phyloP scores from a whole-genome alignment of 2,113 vertebrate genomes.

The Macrotus californicus region DNA sequence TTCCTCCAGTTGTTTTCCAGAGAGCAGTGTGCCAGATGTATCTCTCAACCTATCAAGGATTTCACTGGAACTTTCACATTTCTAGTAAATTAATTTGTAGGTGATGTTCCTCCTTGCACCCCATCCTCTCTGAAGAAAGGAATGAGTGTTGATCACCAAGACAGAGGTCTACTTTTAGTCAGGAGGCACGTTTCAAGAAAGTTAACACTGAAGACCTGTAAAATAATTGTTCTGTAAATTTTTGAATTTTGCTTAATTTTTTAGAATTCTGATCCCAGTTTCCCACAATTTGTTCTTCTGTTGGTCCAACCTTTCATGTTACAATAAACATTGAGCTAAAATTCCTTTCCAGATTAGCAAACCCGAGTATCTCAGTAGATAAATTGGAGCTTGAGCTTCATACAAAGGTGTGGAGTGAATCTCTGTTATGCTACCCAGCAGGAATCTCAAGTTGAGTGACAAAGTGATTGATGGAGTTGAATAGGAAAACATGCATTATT shows the following conservation, averaged over 20 bases:
- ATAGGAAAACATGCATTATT: slow-evolving; percentile 59
- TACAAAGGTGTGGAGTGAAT: slow-evolving; percentile 48
- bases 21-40: not conserved
- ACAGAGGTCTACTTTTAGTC: not conserved
- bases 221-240: not conserved
- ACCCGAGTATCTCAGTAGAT: slow-evolving; percentile 37
- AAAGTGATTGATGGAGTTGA: slow-evolving; percentile 64
- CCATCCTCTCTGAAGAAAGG: not conserved
- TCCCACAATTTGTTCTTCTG: not conserved
- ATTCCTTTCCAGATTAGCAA: slow-evolving; percentile 51
- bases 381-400: slow-evolving; percentile 21
- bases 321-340: slow-evolving; percentile 27
- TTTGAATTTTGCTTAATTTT: not conserved
- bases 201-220: not conserved
- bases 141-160: not conserved
- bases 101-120: not conserved
- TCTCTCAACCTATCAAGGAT: not conserved
- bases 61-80: not conserved
- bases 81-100: not conserved
- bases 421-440: not conserved
- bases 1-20: not conserved
- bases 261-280: not conserved
- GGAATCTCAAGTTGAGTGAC: slow-evolving; percentile 47
- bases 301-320: slow-evolving; percentile 47
- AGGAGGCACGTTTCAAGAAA: not conserved